Evolutionary conservation across 2,888 invertebrate genomes (phyloP), one percentile per base, ranked within the genome.

Genomic region (Mamestra brassicae): DNA sequence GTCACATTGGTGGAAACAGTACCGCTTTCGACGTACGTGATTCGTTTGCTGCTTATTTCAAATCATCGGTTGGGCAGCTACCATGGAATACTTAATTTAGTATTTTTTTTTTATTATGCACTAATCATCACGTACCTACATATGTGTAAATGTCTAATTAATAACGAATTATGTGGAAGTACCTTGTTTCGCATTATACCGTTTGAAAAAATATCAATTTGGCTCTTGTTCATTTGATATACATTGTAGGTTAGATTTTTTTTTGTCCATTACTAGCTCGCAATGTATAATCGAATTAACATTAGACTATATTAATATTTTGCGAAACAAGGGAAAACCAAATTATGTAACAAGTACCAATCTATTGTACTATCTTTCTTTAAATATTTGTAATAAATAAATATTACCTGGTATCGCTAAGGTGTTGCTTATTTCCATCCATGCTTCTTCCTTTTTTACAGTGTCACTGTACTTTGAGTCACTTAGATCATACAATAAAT

Each of bases 401-500:
- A 34, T 64, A 74, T 64, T 42, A 71, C 34, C 45, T 47, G 36
- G 63, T 63, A 45, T 54, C 45, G 69, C 47, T 62, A 71, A 66
- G 50, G 61, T 54, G 42, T 38, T 71, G 50, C 58, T 58, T 64
- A 65, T 71, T 71, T 71, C 54, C 17, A n/a, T 60, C 65, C 65
- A 60, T 26, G 64, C 52, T 38, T 60, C 50, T 57, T 57, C 63
- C n/a, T 34, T 34, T 57, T 57, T 57, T 57, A 57, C 34, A 57
- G 57, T 34, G 15, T 55, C 13, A 60, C 26, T 60, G 57, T 17
- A 42, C 42, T 42, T 42, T 57, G 57, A 57, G 57, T 57, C 57
- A 34, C 57, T 57, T 13, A 57, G 11, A 57, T 57, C 57, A 13
- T 57, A 57, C 57, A 57, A 57, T 34, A 57, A 57, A 57, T 34